These are phyloP conservation scores for Acanthaster planci DNA, from an alignment of 35 echinoderm and acorn worm genomes.

Conservation along the genomic window DNA sequence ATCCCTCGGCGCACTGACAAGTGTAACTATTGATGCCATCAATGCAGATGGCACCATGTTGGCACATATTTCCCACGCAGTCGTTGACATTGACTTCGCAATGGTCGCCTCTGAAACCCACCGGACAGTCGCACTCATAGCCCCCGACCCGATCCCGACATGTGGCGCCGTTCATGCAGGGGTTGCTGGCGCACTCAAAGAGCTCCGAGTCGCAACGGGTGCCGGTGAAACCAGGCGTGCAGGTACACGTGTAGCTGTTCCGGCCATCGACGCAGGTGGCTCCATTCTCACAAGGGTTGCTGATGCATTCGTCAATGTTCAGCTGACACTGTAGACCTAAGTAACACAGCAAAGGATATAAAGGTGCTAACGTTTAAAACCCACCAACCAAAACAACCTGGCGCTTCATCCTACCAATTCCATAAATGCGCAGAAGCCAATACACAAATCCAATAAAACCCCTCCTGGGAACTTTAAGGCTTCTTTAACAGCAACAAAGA, in stretches of 20 bases:
- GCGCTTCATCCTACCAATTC: no score
- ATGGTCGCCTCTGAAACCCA: conserved; percentile 26
- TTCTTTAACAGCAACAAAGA: no score
- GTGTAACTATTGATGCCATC: conserved; percentile 43
- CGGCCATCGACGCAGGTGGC: conserved; percentile 46
- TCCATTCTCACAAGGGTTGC: conserved; percentile 45
- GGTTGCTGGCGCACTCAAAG: conserved; percentile 57
- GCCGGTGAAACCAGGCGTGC: conserved; percentile 42
- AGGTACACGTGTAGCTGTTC: conserved; percentile 48
- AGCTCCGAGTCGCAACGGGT: conserved; percentile 45
- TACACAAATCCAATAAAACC: no score
- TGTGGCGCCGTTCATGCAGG: conserved; percentile 53
- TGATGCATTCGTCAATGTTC: conserved; percentile 51
- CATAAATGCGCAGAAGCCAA: no score
- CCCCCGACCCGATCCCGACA: conserved; percentile 41
- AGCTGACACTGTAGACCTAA: conserved; percentile 30
- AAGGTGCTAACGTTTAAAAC: no score
- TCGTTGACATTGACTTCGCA: conserved; percentile 60
- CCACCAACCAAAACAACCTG: no score
- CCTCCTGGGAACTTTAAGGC: no score
- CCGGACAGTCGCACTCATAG: conserved; percentile 42
- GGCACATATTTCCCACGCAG: conserved; percentile 41
- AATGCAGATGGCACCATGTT: conserved; percentile 46
- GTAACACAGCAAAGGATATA: neutral
- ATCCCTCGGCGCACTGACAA: conserved; percentile 45